A percentile compares a stretch with the other conserved stretches of the same genome.
Evolutionary conservation across 2,888 invertebrate species (phyloP).

Genomic region (Thyatira batis): DNA sequence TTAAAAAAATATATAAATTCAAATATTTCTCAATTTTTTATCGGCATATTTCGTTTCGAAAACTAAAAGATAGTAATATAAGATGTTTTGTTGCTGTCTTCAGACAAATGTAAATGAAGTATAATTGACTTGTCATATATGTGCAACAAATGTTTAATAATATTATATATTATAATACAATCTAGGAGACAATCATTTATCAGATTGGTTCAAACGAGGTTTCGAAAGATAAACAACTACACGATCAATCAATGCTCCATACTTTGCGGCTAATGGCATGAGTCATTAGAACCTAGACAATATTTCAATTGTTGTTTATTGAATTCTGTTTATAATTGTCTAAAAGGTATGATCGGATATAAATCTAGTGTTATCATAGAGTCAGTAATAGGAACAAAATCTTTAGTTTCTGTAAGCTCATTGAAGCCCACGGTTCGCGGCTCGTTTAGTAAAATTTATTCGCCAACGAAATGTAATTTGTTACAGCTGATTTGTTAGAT

Average conservation of each 20-base stretch:
- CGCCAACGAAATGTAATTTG: conserved; percentile 33
- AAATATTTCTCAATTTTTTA: too few relatives aligned
- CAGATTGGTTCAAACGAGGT: not conserved
- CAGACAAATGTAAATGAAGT: too few relatives aligned
- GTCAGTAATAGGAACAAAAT: not conserved
- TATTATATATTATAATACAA: too few relatives aligned
- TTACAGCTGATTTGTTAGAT: conserved; percentile 26
- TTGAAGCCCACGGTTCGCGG: conserved; percentile 30
- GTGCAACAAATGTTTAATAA: too few relatives aligned
- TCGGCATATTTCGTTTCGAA: too few relatives aligned
- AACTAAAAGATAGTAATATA: too few relatives aligned
- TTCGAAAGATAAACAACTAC: not conserved
- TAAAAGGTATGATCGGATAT: not conserved
- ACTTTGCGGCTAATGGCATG: not conserved
- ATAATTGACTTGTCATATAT: too few relatives aligned
- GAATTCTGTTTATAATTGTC: not conserved
- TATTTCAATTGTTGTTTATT: not conserved
- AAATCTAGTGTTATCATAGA: not conserved
- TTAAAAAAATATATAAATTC: too few relatives aligned
- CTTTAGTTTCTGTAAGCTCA: conserved; percentile 17
- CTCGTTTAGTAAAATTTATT: conserved; percentile 38
- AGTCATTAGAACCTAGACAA: not conserved
- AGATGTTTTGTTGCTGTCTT: too few relatives aligned
- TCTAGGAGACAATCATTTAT: not conserved
- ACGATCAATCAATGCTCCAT: not conserved